These are phyloP conservation scores for Clunio marinus DNA, from an alignment of 2,888 invertebrate genomes.

Conservation along the genomic window DNA sequence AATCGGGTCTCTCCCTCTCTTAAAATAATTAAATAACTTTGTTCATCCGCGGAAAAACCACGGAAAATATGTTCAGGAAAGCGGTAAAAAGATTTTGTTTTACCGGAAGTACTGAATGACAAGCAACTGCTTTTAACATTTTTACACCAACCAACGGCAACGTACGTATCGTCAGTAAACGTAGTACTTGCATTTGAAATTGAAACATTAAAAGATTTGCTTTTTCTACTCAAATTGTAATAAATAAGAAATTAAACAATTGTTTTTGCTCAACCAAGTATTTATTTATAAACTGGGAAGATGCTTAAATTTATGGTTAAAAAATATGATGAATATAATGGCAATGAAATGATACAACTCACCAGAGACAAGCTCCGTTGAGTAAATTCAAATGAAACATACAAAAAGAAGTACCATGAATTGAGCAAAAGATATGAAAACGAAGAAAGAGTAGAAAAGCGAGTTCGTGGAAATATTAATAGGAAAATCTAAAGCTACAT, in stretches of 20 bases:
- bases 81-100: conserved; percentile 5
- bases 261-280: too few relatives aligned
- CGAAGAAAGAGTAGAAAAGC: not conserved
- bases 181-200: too few relatives aligned
- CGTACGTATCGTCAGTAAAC: not conserved
- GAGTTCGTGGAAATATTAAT: conserved; percentile 23
- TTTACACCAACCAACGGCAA: too few relatives aligned
- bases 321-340: conserved; percentile 38
- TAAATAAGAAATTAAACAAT: too few relatives aligned
- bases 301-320: conserved; percentile 5
- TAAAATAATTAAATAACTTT: conserved; percentile 26
- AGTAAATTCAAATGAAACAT: not conserved
- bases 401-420: conserved; percentile 22
- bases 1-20: not conserved
- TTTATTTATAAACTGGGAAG: too few relatives aligned
- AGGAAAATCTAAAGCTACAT: conserved; percentile 37
- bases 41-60: not conserved
- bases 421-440: conserved; percentile 3
- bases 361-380: conserved; percentile 33
- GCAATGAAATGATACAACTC: conserved; percentile 38
- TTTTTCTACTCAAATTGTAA: too few relatives aligned
- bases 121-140: not conserved
- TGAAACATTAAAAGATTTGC: too few relatives aligned
- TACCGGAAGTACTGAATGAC: not conserved
- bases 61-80: not conserved